Evolutionary conservation across 2,113 vertebrate species (phyloP).

Genomic region (Litocranius walleri): DNA sequence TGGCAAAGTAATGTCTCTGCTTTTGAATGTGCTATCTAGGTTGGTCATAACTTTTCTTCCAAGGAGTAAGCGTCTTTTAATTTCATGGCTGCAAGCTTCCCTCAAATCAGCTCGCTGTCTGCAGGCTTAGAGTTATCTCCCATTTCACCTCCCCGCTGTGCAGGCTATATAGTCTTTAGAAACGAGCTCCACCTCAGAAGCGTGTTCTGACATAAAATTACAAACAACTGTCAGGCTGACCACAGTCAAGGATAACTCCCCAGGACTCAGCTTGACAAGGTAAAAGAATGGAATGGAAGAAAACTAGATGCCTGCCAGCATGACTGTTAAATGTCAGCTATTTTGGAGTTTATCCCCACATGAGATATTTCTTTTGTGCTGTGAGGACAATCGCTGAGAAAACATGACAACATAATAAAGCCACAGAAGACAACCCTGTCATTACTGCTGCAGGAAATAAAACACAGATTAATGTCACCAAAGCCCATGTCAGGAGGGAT

Average conservation of each 20-base stretch:
- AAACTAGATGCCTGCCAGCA: conserved; percentile 57
- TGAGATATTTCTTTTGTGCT: conserved; percentile 75
- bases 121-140: conserved; percentile 9
- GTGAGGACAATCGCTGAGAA: conserved; percentile 69
- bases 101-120: conserved; percentile 53
- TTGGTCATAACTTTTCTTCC: no score
- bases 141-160: not conserved
- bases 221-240: conserved; percentile 8
- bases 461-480: conserved; percentile 82
- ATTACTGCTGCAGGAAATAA: conserved; percentile 82
- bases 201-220: conserved; percentile 38
- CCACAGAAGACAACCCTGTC: conserved; percentile 77
- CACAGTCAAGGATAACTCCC: conserved; percentile 33
- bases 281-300: conserved; percentile 59
- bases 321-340: conserved; percentile 63
- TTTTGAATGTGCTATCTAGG: no score
- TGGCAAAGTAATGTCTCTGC: no score
- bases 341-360: conserved; percentile 56
- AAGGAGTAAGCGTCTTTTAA: no score
- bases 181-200: conserved; percentile 35
- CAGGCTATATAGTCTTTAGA: conserved; percentile 43
- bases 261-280: conserved; percentile 49
- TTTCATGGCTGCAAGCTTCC: conserved; percentile 24
- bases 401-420: conserved; percentile 80
- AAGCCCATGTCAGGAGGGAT: conserved; percentile 77